Conservation (phyloP, 2,888 invertebrate species). For the Agonum fuliginosum region DNA sequence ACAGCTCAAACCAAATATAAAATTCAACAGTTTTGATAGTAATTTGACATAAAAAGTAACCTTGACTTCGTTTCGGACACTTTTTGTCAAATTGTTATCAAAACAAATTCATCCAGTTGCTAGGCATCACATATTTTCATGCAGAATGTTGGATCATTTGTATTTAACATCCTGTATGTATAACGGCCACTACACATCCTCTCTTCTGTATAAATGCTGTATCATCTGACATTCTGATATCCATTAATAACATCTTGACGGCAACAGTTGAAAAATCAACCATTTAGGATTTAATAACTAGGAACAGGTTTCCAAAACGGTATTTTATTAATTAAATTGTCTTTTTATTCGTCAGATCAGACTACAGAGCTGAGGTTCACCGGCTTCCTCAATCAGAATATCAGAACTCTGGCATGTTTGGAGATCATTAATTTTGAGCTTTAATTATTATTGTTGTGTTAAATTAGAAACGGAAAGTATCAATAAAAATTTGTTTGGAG, state of each 20-base stretch:
- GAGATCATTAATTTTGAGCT: slow-evolving; percentile 6
- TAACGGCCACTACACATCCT: no score
- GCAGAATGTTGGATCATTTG: no score
- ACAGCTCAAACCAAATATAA: no score
- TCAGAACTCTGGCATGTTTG: not conserved
- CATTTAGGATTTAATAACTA: slow-evolving; percentile 2
- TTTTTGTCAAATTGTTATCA: no score
- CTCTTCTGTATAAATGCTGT: no score
- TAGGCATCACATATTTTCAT: no score
- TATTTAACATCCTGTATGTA: no score
- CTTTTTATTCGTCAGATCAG: not conserved
- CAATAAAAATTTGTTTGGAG: not conserved
- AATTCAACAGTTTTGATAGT: no score
- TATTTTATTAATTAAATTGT: slow-evolving; percentile 15
- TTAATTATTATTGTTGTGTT: slow-evolving; percentile 1
- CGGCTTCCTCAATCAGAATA: not conserved
- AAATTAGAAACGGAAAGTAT: not conserved
- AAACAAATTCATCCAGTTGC: no score
- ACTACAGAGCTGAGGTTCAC: not conserved
- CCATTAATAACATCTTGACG: not conserved
- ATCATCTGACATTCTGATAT: not conserved
- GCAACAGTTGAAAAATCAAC: slow-evolving; percentile 2
- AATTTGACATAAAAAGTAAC: no score
- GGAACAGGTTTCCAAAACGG: not conserved
- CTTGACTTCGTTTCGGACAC: no score